Evolutionary conservation across 2,113 vertebrate genomes (phyloP).

Genomic region (Thamnaconus septentrionalis): DNA sequence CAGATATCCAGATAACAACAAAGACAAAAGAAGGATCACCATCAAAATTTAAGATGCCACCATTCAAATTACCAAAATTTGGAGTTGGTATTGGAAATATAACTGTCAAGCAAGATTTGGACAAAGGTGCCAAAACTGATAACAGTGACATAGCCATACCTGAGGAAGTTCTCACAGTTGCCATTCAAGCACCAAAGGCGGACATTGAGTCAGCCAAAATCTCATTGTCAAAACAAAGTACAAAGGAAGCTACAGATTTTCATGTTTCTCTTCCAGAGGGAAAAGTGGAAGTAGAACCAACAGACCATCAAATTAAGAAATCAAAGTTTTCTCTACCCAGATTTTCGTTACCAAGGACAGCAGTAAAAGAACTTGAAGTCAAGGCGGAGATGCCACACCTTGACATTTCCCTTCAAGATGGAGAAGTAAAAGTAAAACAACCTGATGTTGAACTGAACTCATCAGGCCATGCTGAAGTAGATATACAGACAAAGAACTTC

Average conservation of each 20-base stretch:
- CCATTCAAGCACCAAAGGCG: not conserved
- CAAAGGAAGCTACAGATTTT: conserved; percentile 31
- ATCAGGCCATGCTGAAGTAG: not conserved
- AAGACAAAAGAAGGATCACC: conserved; percentile 24
- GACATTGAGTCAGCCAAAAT: not conserved
- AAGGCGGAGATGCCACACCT: conserved; percentile 10
- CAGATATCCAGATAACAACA: conserved; percentile 1
- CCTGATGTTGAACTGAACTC: not conserved
- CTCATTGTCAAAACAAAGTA: not conserved
- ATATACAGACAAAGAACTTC: conserved; percentile 24
- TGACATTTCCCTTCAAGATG: conserved; percentile 50
- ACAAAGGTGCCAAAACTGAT: conserved; percentile 15
- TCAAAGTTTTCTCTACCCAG: no score
- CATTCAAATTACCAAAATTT: conserved; percentile 52
- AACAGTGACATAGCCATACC: not conserved
- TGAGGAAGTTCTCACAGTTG: not conserved
- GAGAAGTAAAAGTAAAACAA: conserved; percentile 26
- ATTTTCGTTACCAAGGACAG: no score
- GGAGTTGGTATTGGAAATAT: conserved; percentile 39
- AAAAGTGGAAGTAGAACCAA: conserved; percentile 24
- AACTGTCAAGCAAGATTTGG: conserved; percentile 1
- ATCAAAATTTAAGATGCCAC: conserved; percentile 48
- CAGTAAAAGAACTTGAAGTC: no score
- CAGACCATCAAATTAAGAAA: not conserved
- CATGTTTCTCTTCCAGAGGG: conserved; percentile 48